A percentile compares a stretch with the other conserved stretches of the same genome.
These are phyloP conservation scores for Enteromius argenteus DNA, from an alignment of 2,797 vertebrate genomes.

Conservation along the genomic window DNA sequence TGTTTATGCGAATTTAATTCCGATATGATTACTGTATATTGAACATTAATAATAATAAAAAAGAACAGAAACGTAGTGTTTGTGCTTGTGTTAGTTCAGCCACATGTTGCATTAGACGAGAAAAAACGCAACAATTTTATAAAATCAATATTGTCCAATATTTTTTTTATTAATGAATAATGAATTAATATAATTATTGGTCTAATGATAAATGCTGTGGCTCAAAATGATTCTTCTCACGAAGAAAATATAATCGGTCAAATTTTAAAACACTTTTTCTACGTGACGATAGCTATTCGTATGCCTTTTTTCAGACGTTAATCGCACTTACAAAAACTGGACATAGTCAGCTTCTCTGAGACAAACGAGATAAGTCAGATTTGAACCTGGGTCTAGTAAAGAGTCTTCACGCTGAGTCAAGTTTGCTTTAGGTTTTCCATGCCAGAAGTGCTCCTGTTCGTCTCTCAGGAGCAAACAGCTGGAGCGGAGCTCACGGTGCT, in stretches of 20 bases:
- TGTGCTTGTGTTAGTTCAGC: neutral
- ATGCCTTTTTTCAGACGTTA: neutral
- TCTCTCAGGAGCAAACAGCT: conserved; percentile 47
- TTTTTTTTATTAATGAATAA: neutral
- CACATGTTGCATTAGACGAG: neutral
- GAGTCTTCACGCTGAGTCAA: conserved; percentile 52
- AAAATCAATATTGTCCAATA: neutral
- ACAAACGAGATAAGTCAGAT: conserved; percentile 24
- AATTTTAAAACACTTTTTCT: neutral
- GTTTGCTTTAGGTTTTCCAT: conserved; percentile 41
- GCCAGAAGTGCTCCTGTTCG: conserved; percentile 39
- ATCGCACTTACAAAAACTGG: neutral
- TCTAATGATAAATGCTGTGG: neutral
- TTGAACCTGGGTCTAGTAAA: conserved; percentile 47
- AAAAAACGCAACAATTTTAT: neutral
- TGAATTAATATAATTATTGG: neutral
- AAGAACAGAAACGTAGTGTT: neutral
- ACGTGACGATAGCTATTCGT: neutral
- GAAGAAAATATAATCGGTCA: neutral
- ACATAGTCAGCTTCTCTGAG: neutral
- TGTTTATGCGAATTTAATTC: conserved; percentile 54
- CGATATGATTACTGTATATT: conserved; percentile 41
- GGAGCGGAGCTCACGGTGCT: conserved; percentile 48
- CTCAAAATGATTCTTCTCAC: neutral
- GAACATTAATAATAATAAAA: neutral